phyloP scores from a whole-genome alignment of 1,140 invertebrate species.

The Potamilus streckersoni region DNA sequence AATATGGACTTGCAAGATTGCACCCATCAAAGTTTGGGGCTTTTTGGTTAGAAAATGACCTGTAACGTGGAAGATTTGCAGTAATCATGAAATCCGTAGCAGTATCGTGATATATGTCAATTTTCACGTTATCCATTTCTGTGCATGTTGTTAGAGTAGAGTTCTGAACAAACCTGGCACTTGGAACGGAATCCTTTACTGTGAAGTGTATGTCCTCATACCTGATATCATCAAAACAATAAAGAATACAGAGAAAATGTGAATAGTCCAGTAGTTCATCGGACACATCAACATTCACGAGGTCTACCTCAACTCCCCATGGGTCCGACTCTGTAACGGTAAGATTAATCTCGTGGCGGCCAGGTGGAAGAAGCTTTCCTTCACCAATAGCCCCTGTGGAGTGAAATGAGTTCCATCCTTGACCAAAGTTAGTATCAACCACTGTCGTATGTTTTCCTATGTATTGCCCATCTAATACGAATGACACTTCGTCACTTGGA shows the following conservation, averaged over 20 bases:
- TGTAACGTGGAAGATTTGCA: slow-evolving; percentile 22
- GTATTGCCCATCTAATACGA: slow-evolving; percentile 10
- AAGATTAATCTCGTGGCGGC: slow-evolving; percentile 14
- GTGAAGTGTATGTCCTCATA: slow-evolving; percentile 14
- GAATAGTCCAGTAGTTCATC: slow-evolving; percentile 8
- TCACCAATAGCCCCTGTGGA: slow-evolving; percentile 4
- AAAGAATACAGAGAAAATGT: slow-evolving; percentile 12
- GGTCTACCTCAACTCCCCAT: slow-evolving; percentile 26
- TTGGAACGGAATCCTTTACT: slow-evolving; percentile 15
- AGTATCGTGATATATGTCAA: slow-evolving; percentile 22
- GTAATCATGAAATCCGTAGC: slow-evolving; percentile 19
- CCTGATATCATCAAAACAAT: slow-evolving; percentile 19
- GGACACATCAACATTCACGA: slow-evolving; percentile 7
- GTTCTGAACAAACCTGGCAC: slow-evolving; percentile 26
- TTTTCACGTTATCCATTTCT: slow-evolving; percentile 26
- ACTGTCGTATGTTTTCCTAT: slow-evolving; percentile 11
- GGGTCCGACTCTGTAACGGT: slow-evolving; percentile 5
- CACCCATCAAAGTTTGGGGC: slow-evolving; percentile 18
- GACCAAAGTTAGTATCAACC: background rate
- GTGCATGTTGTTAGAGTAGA: slow-evolving; percentile 16
- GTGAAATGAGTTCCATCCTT: slow-evolving; percentile 25
- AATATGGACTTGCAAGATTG: slow-evolving; percentile 16
- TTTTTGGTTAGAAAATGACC: slow-evolving; percentile 20
- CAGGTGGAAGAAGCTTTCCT: background rate
- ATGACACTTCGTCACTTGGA: background rate